phyloP scores from a whole-genome alignment of 2,888 invertebrate species.

The Onchidella celtica region DNA sequence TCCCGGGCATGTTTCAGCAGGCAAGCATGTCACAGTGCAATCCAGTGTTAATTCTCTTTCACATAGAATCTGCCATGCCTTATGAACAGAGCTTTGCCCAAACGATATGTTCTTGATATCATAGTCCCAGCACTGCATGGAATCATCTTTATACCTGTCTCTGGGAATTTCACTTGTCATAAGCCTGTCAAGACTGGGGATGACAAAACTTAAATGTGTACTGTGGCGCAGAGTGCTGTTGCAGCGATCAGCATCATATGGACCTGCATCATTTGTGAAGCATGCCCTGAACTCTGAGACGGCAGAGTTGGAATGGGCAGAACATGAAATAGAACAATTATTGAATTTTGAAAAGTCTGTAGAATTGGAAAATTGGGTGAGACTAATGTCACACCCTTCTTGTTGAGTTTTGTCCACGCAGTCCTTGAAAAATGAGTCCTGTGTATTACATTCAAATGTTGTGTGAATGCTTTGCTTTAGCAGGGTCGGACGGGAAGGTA shows the following conservation, averaged over 20 bases:
- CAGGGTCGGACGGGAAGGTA: conserved; percentile 66
- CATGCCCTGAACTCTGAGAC: conserved; percentile 43
- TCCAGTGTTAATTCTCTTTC: conserved; percentile 59
- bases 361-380: conserved; percentile 19
- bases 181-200: conserved; percentile 51
- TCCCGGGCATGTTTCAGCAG: neutral
- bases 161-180: conserved; percentile 42
- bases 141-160: conserved; percentile 33
- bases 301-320: neutral
- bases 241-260: conserved; percentile 33
- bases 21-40: conserved; percentile 54
- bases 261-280: conserved; percentile 54
- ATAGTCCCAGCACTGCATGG: conserved; percentile 59
- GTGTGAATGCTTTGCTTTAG: conserved; percentile 51
- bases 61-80: conserved; percentile 66
- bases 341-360: neutral
- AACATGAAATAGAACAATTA: conserved; percentile 30
- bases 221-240: conserved; percentile 29
- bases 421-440: conserved; percentile 67
- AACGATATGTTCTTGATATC: conserved; percentile 64
- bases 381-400: neutral
- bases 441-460: conserved; percentile 63
- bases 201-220: conserved; percentile 40
- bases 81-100: conserved; percentile 2
- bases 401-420: conserved; percentile 51